Percentiles rank a stretch among this genome's conserved stretches.
phyloP scores from a whole-genome alignment of 2,797 vertebrate genomes.

The Thaleichthys pacificus region DNA sequence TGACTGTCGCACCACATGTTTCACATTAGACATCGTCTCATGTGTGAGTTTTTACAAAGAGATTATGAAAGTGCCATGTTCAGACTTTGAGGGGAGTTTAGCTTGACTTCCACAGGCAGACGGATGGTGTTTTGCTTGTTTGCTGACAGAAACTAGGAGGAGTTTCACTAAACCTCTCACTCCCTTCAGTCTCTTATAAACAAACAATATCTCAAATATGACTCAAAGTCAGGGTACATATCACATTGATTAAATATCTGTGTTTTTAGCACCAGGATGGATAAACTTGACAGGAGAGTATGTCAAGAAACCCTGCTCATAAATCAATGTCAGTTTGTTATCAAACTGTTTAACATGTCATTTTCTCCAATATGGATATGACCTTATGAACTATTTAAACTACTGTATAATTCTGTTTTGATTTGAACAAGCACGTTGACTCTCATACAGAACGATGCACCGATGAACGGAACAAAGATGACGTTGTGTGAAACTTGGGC shows the following conservation, averaged over 20 bases:
- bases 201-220: slow-evolving; percentile 6
- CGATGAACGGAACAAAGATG: not conserved
- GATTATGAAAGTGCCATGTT: not conserved
- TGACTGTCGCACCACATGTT: slow-evolving; percentile 9
- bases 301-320: not conserved
- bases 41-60: not conserved
- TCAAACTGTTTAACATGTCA: no score
- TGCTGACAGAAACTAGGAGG: not conserved
- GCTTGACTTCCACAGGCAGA: not conserved
- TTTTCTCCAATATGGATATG: no score
- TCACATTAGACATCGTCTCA: not conserved
- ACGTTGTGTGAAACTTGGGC: not conserved
- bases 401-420: no score
- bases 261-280: not conserved
- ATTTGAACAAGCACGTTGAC: no score
- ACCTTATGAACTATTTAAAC: no score
- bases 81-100: not conserved
- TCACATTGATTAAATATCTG: not conserved
- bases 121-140: not conserved
- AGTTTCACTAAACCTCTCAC: no score
- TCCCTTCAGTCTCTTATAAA: not conserved
- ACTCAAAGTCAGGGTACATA: not conserved
- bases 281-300: not conserved
- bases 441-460: not conserved
- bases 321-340: not conserved